Evolutionary conservation across 1,140 invertebrate genomes (phyloP), one percentile per base, ranked within the genome.

Genomic region (Zaprionus kolodkinae): DNA sequence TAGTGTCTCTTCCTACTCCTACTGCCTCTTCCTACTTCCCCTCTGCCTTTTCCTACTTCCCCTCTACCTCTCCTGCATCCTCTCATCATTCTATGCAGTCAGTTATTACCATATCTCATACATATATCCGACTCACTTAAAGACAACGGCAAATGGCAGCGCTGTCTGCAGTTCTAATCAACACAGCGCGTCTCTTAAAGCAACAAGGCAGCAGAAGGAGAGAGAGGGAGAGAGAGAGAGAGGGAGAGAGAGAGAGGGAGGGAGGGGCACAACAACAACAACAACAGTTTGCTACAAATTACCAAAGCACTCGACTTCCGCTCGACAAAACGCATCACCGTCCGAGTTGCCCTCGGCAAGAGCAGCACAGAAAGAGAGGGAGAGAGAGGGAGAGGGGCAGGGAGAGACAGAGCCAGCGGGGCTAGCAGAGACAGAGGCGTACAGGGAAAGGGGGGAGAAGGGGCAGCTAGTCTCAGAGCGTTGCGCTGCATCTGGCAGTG

Each of bases 301-400:
- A 66, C 77, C 78, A 77, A 87, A 87, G 85, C 85, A 83, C 84
- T 84, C 84, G 80, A 81, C 84, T 81, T 87, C 84, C 84, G 84
- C 74, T 85, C 74, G 84, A 78, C 85, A 81, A 89, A 89, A 87
- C 81, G 80, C 83, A 87, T 78, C 79, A 65, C 68, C 74, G 73
- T 81, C 73, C 63, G 76, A 78, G 70, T 72, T 59, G 64, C 64
- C 21, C 17, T 35, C 17, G 21, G 50, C 13, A 35, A 15, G 11
- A 30, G 25, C 1, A 38, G 52, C 21, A 11, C 36, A 17, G 38
- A 35, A 33, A 21, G 52, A 13, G 38, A 27, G 38, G 13, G 50
- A 48, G 17, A 9, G 4, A 57, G 11, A 30, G 33, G 7, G 12
- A 27, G 12, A 3, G 17, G 52, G 0, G 12, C 10, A 11, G 33